phyloP scores from a whole-genome alignment of 2,797 vertebrate genomes.

The Scomberomorus guttatus region DNA sequence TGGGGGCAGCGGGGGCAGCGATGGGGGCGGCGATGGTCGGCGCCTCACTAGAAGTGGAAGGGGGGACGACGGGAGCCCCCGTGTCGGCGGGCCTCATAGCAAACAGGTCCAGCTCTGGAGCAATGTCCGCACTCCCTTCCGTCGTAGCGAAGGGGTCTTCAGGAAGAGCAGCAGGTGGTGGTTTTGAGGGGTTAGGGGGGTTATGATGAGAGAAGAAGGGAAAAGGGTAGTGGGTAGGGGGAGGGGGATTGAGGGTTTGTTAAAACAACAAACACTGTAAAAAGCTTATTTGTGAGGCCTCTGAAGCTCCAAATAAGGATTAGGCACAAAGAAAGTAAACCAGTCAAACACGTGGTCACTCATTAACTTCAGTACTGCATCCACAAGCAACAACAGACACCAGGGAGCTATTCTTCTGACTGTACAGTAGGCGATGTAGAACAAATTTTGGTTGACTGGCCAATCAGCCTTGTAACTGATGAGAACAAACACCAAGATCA shows the following conservation, averaged over 20 bases:
- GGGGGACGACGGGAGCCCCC: conserved; percentile 86
- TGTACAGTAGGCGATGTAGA: not conserved
- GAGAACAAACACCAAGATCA: conserved; percentile 2
- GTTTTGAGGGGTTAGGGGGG: conserved; percentile 87
- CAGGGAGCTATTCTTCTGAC: not conserved
- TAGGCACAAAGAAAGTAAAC: conserved; percentile 36
- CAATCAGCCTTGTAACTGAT: not conserved
- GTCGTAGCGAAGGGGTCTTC: conserved; percentile 99
- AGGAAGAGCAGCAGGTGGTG: conserved; percentile 58
- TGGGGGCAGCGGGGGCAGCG: conserved; percentile 84
- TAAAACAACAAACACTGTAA: conserved; percentile 76
- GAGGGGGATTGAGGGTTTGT: conserved; percentile 61
- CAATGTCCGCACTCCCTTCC: conserved; percentile 94
- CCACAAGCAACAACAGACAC: conserved; percentile 31
- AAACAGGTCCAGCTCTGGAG: conserved; percentile 98
- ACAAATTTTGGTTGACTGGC: not conserved
- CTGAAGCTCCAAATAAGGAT: conserved; percentile 48
- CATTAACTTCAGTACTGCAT: conserved; percentile 64
- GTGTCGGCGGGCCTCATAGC: conserved; percentile 96
- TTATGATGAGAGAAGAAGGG: conserved; percentile 76
- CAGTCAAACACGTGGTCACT: conserved; percentile 34
- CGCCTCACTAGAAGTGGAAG: conserved; percentile 84
- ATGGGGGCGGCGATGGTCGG: conserved; percentile 86
- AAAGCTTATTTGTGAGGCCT: conserved; percentile 66
- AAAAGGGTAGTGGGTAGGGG: conserved; percentile 35